phyloP scores from a whole-genome alignment of 2,113 vertebrate genomes.

The Salvelinus namaycush region DNA sequence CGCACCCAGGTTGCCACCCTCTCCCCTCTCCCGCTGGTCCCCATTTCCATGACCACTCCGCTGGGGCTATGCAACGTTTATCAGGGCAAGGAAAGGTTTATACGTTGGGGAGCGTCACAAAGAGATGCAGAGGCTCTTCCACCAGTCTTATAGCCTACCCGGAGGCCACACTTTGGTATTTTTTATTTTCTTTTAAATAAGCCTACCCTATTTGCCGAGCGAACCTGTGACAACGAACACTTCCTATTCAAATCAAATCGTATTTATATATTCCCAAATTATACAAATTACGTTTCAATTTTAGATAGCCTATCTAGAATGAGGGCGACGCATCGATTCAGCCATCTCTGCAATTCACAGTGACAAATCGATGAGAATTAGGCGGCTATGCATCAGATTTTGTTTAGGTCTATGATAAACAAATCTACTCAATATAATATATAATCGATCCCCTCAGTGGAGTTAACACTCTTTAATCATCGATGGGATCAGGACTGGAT shows the following conservation, averaged over 20 bases:
- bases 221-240: neutral
- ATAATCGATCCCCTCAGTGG: neutral
- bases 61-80: neutral
- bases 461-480: neutral
- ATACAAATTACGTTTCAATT: too few relatives aligned
- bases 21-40: neutral
- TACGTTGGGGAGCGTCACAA: neutral
- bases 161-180: slow-evolving; percentile 1
- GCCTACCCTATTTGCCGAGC: neutral
- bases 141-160: neutral
- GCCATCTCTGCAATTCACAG: too few relatives aligned
- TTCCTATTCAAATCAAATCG: too few relatives aligned
- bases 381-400: neutral
- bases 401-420: neutral
- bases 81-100: neutral
- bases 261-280: too few relatives aligned
- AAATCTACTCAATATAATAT: neutral
- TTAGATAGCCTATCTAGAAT: too few relatives aligned
- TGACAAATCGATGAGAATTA: too few relatives aligned
- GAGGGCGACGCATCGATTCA: too few relatives aligned
- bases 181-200: neutral
- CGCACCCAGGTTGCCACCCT: too few relatives aligned
- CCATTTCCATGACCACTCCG: neutral
- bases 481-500: neutral
- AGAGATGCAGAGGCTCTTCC: neutral